These are phyloP conservation scores for Aleiodes leptofemur DNA, from an alignment of 2,888 invertebrate genomes.

Conservation along the genomic window DNA sequence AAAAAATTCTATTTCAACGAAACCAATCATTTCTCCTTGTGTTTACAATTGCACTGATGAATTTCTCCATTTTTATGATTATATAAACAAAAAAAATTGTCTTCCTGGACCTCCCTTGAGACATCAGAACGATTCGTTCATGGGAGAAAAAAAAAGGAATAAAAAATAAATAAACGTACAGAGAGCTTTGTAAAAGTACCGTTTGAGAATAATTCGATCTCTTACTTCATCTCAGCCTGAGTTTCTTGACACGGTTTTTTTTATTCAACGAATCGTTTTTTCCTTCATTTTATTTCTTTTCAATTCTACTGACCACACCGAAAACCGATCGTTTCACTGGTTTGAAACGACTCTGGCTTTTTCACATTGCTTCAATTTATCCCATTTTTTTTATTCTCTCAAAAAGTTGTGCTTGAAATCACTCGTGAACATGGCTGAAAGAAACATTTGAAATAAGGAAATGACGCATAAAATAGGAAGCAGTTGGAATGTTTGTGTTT, in stretches of 20 bases:
- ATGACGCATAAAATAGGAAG: constrained; percentile 5
- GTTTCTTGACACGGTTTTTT: constrained; percentile 36
- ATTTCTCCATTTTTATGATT: no score
- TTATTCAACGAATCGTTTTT: constrained; percentile 6
- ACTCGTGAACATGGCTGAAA: background rate
- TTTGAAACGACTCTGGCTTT: constrained; percentile 15
- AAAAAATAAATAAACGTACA: constrained; percentile 11
- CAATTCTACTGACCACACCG: constrained; percentile 23
- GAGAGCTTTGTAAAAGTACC: constrained; percentile 46
- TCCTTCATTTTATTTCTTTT: background rate
- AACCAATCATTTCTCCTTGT: no score
- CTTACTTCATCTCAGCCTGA: constrained; percentile 36
- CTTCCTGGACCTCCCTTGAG: background rate
- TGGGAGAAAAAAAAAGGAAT: background rate
- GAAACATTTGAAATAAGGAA: background rate
- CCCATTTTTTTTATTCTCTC: background rate
- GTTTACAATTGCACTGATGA: no score
- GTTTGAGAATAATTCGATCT: constrained; percentile 43
- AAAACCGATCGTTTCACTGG: constrained; percentile 23
- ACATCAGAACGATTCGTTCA: constrained; percentile 33
- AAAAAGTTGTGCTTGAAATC: constrained; percentile 18
- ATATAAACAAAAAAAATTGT: no score
- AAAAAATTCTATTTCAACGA: no score
- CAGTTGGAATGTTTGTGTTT: constrained; percentile 1
- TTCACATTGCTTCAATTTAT: constrained; percentile 9